A percentile compares a stretch with the other conserved stretches of the same genome.
These are phyloP conservation scores for Agriotes lineatus DNA, from an alignment of 2,888 invertebrate species.

Conservation along the genomic window DNA sequence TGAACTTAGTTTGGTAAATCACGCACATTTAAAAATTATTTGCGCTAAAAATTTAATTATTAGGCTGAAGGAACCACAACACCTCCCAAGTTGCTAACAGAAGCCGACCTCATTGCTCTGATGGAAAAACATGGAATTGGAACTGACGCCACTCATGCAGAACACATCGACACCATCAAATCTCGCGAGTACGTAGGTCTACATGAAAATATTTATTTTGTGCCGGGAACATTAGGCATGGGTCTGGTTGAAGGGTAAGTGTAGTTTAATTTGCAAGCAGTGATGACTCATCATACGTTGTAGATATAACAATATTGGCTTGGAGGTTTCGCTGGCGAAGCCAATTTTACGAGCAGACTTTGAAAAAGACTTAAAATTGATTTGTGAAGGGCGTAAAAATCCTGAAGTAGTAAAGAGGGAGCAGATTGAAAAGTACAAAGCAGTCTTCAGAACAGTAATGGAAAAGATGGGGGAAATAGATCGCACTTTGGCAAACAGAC, in stretches of 20 bases:
- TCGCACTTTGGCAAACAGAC: conserved; percentile 77
- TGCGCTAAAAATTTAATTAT: conserved; percentile 6
- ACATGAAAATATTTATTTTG: conserved; percentile 81
- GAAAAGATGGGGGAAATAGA: conserved; percentile 86
- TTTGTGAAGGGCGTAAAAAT: conserved; percentile 83
- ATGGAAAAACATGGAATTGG: conserved; percentile 99
- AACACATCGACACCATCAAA: conserved; percentile 99
- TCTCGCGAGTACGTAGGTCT: conserved; percentile 89
- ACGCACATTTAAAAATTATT: not conserved
- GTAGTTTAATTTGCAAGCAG: too few relatives aligned
- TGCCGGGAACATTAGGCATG: conserved; percentile 95
- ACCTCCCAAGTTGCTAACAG: conserved; percentile 92
- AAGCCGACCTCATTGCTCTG: conserved; percentile 96
- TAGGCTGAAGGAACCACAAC: conserved; percentile 83
- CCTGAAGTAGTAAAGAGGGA: conserved; percentile 80
- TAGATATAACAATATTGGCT: conserved; percentile 64
- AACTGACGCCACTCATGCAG: conserved; percentile 99
- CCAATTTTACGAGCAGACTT: conserved; percentile 91
- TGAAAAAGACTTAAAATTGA: conserved; percentile 89
- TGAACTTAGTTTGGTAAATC: conserved; percentile 67
- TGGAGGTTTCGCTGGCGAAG: conserved; percentile 80
- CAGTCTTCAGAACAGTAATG: conserved; percentile 83
- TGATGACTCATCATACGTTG: too few relatives aligned
- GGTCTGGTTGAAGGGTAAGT: conserved; percentile 89
- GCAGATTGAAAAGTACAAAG: conserved; percentile 83